phyloP scores from a whole-genome alignment of 1,140 invertebrate species.

The Acyrthosiphon pisum region DNA sequence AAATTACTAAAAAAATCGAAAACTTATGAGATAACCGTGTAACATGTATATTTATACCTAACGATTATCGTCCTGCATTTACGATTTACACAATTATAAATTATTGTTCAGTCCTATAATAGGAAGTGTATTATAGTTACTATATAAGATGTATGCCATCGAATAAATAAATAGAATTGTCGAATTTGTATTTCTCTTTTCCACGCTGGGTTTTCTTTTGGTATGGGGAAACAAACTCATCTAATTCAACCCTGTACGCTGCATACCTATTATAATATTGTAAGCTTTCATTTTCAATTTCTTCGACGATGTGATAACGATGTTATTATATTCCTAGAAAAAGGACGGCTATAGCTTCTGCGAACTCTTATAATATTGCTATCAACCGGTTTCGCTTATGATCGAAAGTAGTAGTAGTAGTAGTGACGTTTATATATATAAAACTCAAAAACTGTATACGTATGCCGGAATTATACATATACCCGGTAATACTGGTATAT shows the following conservation, averaged over 20 bases:
- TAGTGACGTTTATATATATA: not conserved
- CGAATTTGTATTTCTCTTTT: not conserved
- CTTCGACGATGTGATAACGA: not conserved
- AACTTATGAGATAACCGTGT: too few relatives aligned
- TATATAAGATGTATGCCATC: too few relatives aligned
- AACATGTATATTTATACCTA: not conserved
- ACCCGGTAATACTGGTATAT: conserved; percentile 39
- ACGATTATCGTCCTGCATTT: not conserved
- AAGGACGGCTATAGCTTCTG: conserved; percentile 17
- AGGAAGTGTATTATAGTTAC: not conserved
- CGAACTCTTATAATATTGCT: not conserved
- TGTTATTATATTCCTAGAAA: conserved; percentile 29
- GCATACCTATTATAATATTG: not conserved
- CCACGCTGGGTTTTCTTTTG: not conserved
- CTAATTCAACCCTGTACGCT: not conserved
- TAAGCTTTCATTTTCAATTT: conserved; percentile 9
- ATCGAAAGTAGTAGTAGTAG: conserved; percentile 17
- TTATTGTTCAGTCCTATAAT: not conserved
- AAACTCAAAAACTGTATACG: conserved; percentile 7
- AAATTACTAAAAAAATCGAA: not conserved
- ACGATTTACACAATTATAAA: not conserved
- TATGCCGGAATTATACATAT: conserved; percentile 17
- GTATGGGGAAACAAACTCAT: not conserved
- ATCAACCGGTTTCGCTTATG: conserved; percentile 35
- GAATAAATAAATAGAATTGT: not conserved